These are phyloP conservation scores for Lasioglossum leucozonium DNA, from an alignment of 2,888 invertebrate species.

Conservation along the genomic window DNA sequence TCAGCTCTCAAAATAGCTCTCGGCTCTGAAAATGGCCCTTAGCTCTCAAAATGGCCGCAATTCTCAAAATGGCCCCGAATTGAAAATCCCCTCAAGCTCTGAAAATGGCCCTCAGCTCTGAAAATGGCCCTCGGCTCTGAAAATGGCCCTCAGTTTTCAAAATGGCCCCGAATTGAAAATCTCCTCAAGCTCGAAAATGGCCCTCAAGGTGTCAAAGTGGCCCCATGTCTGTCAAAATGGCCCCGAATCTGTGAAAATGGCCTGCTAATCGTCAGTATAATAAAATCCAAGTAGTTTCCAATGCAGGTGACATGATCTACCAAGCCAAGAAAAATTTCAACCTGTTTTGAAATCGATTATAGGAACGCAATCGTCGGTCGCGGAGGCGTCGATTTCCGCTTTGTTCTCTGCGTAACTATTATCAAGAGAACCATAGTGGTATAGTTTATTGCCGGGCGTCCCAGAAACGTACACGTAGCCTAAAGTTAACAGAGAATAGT, in stretches of 20 bases:
- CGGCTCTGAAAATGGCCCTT: no score
- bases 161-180: no score
- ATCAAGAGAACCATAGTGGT: constrained; percentile 13
- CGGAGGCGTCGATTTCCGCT: constrained; percentile 23
- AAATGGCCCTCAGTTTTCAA: no score
- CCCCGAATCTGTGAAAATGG: not conserved
- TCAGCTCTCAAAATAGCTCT: no score
- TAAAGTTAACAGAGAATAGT: constrained; percentile 49
- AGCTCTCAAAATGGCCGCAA: no score
- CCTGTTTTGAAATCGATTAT: not conserved
- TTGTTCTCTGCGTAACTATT: constrained; percentile 21
- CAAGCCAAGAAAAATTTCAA: no score
- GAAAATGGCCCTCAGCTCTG: no score
- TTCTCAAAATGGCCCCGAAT: not conserved
- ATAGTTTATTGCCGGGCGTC: constrained; percentile 36
- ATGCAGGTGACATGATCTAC: not conserved
- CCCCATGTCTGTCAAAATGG: no score
- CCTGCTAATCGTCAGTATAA: not conserved
- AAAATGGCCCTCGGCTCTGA: no score
- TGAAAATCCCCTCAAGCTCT: no score
- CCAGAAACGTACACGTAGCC: constrained; percentile 45
- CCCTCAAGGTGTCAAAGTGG: no score
- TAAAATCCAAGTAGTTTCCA: not conserved
- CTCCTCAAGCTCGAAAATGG: no score
- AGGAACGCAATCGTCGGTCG: not conserved